These are phyloP conservation scores for Disparrhopalites patrizii DNA, from an alignment of 2,888 invertebrate genomes.

Conservation along the genomic window DNA sequence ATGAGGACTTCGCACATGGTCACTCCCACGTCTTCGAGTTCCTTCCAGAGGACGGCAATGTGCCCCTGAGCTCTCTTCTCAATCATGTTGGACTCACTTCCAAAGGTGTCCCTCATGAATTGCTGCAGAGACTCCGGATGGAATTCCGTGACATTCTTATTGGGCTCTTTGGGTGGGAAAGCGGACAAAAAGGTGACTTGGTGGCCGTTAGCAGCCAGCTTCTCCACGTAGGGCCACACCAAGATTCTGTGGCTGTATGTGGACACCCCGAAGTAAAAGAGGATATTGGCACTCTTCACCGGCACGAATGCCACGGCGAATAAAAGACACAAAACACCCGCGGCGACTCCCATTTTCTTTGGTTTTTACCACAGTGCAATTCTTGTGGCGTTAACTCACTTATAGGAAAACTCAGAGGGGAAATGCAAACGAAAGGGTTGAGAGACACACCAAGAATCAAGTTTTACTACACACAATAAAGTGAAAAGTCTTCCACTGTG, in stretches of 20 bases:
- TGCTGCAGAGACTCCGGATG: constrained; percentile 14
- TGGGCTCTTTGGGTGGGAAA: constrained; percentile 22
- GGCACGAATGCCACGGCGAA: too few relatives aligned
- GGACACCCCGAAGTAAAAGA: constrained; percentile 19
- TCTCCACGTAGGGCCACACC: constrained; percentile 39
- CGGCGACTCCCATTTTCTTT: too few relatives aligned
- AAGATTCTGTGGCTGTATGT: constrained; percentile 40
- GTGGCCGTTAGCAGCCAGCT: constrained; percentile 28
- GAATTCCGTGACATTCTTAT: constrained; percentile 26
- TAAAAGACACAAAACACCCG: too few relatives aligned
- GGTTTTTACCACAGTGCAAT: too few relatives aligned
- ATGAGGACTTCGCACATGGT: constrained; percentile 31
- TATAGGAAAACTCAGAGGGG: too few relatives aligned
- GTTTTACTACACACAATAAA: too few relatives aligned
- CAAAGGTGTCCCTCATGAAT: neutral
- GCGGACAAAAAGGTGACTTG: constrained; percentile 33
- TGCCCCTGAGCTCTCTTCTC: neutral
- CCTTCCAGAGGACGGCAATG: neutral
- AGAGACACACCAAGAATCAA: too few relatives aligned
- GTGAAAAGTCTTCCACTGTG: too few relatives aligned
- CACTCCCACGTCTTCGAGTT: neutral
- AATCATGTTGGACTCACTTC: neutral
- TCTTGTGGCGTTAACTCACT: too few relatives aligned
- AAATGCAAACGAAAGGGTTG: too few relatives aligned
- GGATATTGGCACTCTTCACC: neutral